Conservation (phyloP, 2,113 vertebrate species). For the Puntigrus tetrazona region DNA sequence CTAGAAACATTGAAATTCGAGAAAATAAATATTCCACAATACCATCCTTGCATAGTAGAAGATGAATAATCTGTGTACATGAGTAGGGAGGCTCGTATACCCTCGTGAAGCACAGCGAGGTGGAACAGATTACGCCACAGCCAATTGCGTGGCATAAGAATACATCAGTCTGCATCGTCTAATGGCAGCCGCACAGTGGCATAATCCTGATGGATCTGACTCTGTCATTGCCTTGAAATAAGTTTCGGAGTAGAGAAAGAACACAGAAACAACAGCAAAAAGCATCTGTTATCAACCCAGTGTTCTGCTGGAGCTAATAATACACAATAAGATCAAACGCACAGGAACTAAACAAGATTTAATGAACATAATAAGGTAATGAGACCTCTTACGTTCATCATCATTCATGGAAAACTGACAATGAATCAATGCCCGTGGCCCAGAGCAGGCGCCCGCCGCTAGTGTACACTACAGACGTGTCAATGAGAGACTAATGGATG, state of each 20-base stretch:
- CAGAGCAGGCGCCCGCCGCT: conserved; percentile 30
- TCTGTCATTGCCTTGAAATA: conserved; percentile 48
- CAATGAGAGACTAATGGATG: conserved; percentile 43
- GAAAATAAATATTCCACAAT: neutral
- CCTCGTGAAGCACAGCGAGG: conserved; percentile 32
- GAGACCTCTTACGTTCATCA: conserved; percentile 50
- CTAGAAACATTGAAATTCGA: neutral
- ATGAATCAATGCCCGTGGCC: conserved; percentile 49
- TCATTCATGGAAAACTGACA: conserved; percentile 57
- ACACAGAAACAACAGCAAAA: conserved; percentile 29
- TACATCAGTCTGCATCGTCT: conserved; percentile 48
- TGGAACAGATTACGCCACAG: conserved; percentile 53
- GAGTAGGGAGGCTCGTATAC: conserved; percentile 22
- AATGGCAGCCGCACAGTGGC: conserved; percentile 32
- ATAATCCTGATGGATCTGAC: conserved; percentile 49
- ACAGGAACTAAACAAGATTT: conserved; percentile 57
- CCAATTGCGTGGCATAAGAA: conserved; percentile 53
- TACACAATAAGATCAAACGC: conserved; percentile 52
- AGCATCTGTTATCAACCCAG: conserved; percentile 42
- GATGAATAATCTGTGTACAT: conserved; percentile 45
- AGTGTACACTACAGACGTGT: conserved; percentile 42
- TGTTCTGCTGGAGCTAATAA: conserved; percentile 51
- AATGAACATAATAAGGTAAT: conserved; percentile 62
- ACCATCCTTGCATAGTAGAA: neutral
- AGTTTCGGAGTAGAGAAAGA: conserved; percentile 30